A percentile compares a stretch with the other conserved stretches of the same genome.
Evolutionary conservation across 1,140 invertebrate genomes (phyloP).

Genomic region (Apolygus lucorum): DNA sequence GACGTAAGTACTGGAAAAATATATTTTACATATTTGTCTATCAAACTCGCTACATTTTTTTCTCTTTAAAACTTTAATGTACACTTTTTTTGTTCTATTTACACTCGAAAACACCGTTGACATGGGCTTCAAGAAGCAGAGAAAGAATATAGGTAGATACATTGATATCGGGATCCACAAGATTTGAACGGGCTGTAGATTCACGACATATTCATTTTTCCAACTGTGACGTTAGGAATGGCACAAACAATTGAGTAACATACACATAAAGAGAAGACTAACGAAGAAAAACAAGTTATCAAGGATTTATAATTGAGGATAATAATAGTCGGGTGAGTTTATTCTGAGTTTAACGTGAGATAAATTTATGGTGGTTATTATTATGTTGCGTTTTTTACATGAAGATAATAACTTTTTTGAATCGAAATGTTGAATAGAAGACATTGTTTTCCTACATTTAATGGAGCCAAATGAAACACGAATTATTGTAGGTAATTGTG

Average conservation of each 20-base stretch:
- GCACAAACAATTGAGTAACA: neutral
- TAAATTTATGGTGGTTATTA: too few species aligned
- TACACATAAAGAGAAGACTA: neutral
- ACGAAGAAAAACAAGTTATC: neutral
- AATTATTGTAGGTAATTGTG: too few species aligned
- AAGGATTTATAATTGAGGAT: neutral
- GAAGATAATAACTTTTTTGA: too few species aligned
- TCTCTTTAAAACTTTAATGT: slow-evolving; percentile 8
- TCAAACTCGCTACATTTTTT: neutral
- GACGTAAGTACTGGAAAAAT: slow-evolving; percentile 25
- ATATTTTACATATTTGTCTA: slow-evolving; percentile 19
- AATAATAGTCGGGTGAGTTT: too few species aligned
- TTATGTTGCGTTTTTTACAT: too few species aligned
- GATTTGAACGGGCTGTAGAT: neutral
- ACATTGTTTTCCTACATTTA: neutral
- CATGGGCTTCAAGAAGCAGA: slow-evolving; percentile 24
- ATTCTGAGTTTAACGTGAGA: too few species aligned
- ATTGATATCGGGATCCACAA: neutral
- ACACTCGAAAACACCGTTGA: neutral
- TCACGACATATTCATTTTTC: too few species aligned
- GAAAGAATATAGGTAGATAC: slow-evolving; percentile 8
- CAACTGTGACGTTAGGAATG: too few species aligned
- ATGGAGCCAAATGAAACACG: neutral
- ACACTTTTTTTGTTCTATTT: slow-evolving; percentile 8
- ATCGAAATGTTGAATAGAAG: too few species aligned